phyloP scores from a whole-genome alignment of 2,797 vertebrate species.

The Octomys mimax region DNA sequence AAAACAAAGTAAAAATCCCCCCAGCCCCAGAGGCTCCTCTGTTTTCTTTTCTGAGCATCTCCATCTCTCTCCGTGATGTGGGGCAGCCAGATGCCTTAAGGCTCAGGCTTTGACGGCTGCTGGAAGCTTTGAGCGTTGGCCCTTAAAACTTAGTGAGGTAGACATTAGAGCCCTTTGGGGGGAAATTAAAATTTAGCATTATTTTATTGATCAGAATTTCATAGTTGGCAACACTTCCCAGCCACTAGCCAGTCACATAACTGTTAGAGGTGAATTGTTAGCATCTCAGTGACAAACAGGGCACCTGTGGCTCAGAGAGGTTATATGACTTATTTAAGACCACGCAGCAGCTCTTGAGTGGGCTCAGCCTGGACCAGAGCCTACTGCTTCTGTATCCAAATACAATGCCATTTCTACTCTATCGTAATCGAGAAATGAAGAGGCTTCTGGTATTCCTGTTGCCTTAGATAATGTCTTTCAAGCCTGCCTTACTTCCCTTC shows the following conservation, averaged over 20 bases:
- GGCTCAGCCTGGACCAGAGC: neutral
- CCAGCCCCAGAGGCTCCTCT: neutral
- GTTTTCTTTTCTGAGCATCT: neutral
- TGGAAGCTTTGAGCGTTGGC: neutral
- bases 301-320: constrained; percentile 69
- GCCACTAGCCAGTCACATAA: neutral
- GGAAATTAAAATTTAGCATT: constrained; percentile 35
- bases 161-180: neutral
- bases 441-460: neutral
- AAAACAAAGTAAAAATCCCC: constrained; percentile 16
- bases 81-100: neutral
- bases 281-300: neutral
- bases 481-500: neutral
- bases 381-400: constrained; percentile 29
- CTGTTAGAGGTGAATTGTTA: neutral
- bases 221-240: neutral
- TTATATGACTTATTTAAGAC: neutral
- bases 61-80: no score
- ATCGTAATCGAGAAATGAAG: neutral
- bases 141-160: neutral
- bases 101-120: neutral
- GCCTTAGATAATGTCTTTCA: constrained; percentile 23
- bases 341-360: neutral
- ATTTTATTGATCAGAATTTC: constrained; percentile 28
- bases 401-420: neutral